Base-by-base conservation (phyloP, 2,113 vertebrate genomes). In the Cyprinodon tularosa region DNA sequence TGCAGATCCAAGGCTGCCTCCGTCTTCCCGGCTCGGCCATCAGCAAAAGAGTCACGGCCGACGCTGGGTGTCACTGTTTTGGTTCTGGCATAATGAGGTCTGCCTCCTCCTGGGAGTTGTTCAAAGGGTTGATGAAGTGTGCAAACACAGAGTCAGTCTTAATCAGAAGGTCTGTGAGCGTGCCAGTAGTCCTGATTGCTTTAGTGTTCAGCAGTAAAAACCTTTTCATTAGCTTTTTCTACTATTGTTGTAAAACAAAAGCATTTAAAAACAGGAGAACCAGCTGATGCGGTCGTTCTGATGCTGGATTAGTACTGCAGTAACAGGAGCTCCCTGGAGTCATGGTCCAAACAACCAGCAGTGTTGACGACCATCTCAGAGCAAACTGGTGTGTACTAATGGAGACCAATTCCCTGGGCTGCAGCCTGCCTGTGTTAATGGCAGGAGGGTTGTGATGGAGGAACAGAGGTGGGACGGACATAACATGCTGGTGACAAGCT, bases 41-140 rank as follows among this genome's bases (percentile, higher is more conserved):
- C 92, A 90, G 87, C 86, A 88, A 88, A 72, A 81, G 89, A 90
- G 90, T 92, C 91, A 93, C 85, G 80, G 88, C 82, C 20, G 70
- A 47, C 57, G 3, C 80, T 81, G 68, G 69, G 81, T 83, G 86
- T 92, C 91, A 88, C 89, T 92, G 88, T 86, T 90, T 89, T 86
- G 82, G 83, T 87, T 91, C 85, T 68, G 80, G 78, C 83, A 81
- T 90, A 92, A 92, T 92, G 86, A 91, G 91, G 77, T 83, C 78
- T 85, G 86, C 83, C 84, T 77, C 80, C 91, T 89, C 91, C 0
- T 2, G 90, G 86, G 92, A 87, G 84, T 72, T 80, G 90, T 90
- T 74, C 85, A 57, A 78, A 81, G 76, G 81, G 76, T 84, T 90
- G 91, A 91, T 89, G 88, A 89, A 88, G 89, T 89, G 78, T 84